phyloP scores from a whole-genome alignment of 2,113 vertebrate species.

The Phaetusa simplex region DNA sequence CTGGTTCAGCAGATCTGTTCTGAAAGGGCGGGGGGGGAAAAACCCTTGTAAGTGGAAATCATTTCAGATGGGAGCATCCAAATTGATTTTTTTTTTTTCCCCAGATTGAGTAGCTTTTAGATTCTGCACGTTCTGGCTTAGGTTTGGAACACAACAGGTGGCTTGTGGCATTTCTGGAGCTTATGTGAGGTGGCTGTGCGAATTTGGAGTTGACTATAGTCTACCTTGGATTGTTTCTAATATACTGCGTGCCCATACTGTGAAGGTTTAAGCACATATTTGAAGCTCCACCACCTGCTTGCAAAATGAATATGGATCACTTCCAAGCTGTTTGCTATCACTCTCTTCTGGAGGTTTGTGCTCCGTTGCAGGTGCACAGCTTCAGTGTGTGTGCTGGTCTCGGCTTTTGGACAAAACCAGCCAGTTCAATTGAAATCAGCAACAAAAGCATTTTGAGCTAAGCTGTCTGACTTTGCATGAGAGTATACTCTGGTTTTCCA shows the following conservation, averaged over 20 bases:
- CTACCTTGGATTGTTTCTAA: background rate
- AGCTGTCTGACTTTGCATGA: background rate
- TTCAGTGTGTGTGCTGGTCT: background rate
- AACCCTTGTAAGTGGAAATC: background rate
- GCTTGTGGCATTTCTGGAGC: background rate
- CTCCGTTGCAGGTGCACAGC: background rate
- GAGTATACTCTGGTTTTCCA: background rate
- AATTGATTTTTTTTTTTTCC: background rate
- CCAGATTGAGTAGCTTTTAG: background rate
- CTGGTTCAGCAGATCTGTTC: background rate
- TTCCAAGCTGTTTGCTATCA: background rate
- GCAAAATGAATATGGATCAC: background rate
- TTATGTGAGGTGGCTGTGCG: background rate
- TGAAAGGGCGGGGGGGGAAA: accelerated
- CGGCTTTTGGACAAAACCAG: background rate
- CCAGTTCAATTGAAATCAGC: background rate
- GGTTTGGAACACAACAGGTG: background rate
- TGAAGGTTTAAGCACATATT: background rate
- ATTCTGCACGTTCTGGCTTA: background rate
- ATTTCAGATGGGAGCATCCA: background rate
- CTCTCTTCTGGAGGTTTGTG: background rate
- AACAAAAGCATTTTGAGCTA: background rate
- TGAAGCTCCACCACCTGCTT: background rate
- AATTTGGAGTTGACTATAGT: background rate
- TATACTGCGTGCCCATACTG: accelerated